Evolutionary conservation across 1,140 invertebrate genomes (phyloP).

Genomic region (Diorhabda sublineata): DNA sequence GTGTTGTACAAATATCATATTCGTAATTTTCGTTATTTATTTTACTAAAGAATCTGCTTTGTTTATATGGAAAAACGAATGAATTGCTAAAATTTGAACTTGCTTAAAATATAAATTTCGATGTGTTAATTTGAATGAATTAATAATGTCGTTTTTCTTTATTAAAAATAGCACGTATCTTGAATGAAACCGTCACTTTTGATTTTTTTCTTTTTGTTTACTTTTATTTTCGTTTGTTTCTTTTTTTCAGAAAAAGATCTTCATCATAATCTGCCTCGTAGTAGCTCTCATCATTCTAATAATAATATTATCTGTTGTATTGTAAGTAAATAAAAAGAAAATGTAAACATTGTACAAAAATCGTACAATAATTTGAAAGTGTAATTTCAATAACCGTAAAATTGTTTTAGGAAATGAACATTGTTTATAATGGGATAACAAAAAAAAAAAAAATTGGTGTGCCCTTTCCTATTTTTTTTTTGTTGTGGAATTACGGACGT

Average conservation of each 20-base stretch:
- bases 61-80: too few relatives aligned
- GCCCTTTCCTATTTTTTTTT: conserved; percentile 2
- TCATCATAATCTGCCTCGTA: conserved; percentile 76
- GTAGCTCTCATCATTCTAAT: conserved; percentile 70
- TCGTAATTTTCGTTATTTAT: too few relatives aligned
- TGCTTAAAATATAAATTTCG: too few relatives aligned
- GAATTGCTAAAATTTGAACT: too few relatives aligned
- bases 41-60: too few relatives aligned
- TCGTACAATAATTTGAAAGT: neutral
- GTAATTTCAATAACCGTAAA: neutral
- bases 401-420: conserved; percentile 9
- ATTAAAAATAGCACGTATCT: neutral
- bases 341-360: neutral
- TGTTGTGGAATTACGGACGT: neutral
- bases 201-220: conserved; percentile 30
- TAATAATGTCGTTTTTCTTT: neutral
- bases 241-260: conserved; percentile 81
- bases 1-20: too few relatives aligned
- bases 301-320: conserved; percentile 55
- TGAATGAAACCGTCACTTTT: neutral
- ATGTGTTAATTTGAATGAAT: too few relatives aligned
- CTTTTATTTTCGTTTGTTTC: conserved; percentile 53
- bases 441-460: neutral
- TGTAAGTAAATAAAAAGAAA: conserved; percentile 11
- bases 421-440: conserved; percentile 11